Evolutionary conservation across 2,113 vertebrate genomes (phyloP), one percentile per base, ranked within the genome.

Genomic region (Dasyprocta punctata): DNA sequence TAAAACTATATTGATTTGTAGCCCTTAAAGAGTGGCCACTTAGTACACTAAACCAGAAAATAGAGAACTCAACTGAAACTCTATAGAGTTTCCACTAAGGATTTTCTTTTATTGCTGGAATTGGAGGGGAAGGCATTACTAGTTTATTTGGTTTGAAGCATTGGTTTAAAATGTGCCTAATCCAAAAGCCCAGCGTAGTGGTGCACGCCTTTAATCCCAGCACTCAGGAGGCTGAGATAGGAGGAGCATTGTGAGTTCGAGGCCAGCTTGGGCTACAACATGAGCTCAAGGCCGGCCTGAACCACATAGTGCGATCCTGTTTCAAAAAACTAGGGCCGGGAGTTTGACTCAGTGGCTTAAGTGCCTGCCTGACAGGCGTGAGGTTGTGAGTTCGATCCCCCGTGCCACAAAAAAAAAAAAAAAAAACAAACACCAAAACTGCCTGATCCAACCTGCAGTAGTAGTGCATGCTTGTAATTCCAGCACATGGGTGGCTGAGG

Each of bases 151-250:
- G 4, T 69, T 7, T 92, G 56, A 86, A 96, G 92, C 17, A 69
- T 94, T 60, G 36, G 47, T 69, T 96, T 86, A 73, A 96, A 87
- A 94, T 96, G 33, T 36, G 30, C 75, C n/a, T 92, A 75, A 54
- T 85, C 22, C 22, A 54, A 47, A n/a, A n/a, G n/a, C n/a, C 16
- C 17, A 36, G 19, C 28, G 30, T 36, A 7, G 77, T 54, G 33
- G 30, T 17, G 5, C 30, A 36, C 22, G 3, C 49, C 19, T 11
- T 7, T 54, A 30, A 36, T 33, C 19, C 30, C 49, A 54, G 30
- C 49, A 52, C 28, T 16, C n/a, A 49, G 17, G 49, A 54, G 77
- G 30, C 77, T 52, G 49, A 36, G 30, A 17, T 49, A 54, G 9
- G 49, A 80, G 17, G 30, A 80, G 36, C 28, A 13, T 30, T 54